These are phyloP conservation scores for Tricholaema leucomelas DNA, from an alignment of 2,113 vertebrate species.

Conservation along the genomic window DNA sequence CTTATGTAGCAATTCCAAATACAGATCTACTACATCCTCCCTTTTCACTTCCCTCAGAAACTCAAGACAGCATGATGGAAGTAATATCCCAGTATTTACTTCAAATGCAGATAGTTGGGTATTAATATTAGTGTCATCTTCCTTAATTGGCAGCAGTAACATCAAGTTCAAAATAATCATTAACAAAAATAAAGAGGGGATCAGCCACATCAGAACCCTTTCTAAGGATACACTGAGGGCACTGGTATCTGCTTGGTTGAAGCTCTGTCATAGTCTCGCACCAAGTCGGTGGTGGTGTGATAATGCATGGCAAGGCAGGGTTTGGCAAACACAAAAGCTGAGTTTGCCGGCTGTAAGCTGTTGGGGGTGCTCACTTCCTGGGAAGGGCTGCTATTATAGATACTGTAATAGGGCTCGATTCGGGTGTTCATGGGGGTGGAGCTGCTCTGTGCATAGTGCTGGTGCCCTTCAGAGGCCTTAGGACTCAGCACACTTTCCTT, in stretches of 20 bases:
- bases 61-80: neutral
- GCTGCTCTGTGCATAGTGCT: conserved; percentile 86
- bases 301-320: conserved; percentile 90
- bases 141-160: neutral
- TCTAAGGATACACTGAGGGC: conserved; percentile 80
- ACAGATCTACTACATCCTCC: neutral
- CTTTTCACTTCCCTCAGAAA: neutral
- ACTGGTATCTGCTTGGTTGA: conserved; percentile 85
- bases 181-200: neutral
- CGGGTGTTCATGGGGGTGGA: conserved; percentile 94
- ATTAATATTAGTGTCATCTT: neutral
- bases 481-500: conserved; percentile 87
- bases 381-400: conserved; percentile 92
- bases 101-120: neutral
- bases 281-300: conserved; percentile 79
- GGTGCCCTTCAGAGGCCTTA: conserved; percentile 75
- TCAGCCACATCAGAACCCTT: neutral
- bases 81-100: neutral
- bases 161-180: accelerated
- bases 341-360: conserved; percentile 81
- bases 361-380: conserved; percentile 82
- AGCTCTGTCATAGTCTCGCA: conserved; percentile 83
- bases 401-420: conserved; percentile 94
- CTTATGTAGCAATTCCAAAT: neutral
- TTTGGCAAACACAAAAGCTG: conserved; percentile 83